A percentile compares a stretch with the other conserved stretches of the same genome.
These are phyloP conservation scores for Sinocyclocheilus anshuiensis DNA, from an alignment of 2,113 vertebrate genomes.

Conservation along the genomic window DNA sequence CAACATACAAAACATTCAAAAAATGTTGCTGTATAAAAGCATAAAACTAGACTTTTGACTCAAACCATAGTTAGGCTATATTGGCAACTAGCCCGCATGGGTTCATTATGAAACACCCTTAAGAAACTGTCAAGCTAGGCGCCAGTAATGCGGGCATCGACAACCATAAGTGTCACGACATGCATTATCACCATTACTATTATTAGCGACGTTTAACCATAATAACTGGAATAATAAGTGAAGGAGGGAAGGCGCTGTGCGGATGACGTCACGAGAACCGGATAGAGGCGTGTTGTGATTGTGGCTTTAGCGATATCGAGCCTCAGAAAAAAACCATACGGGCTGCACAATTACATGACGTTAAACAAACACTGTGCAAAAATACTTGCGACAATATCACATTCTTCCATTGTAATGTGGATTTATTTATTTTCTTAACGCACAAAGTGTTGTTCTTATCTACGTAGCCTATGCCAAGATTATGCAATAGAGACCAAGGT, in stretches of 20 bases:
- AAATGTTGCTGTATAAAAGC: neutral
- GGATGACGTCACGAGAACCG: constrained; percentile 61
- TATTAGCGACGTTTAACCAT: constrained; percentile 40
- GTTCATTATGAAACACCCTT: neutral
- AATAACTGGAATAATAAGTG: constrained; percentile 56
- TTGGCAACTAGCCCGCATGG: neutral
- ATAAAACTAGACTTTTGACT: neutral
- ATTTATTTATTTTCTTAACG: neutral
- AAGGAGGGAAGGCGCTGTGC: constrained; percentile 29
- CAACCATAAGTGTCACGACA: constrained; percentile 17
- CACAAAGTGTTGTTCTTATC: constrained; percentile 26
- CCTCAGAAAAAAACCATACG: constrained; percentile 52
- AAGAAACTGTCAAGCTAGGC: constrained; percentile 33
- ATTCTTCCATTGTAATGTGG: constrained; percentile 2
- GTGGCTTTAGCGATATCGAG: neutral
- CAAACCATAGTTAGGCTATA: neutral
- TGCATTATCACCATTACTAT: constrained; percentile 26
- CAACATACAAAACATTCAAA: neutral
- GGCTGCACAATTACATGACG: neutral
- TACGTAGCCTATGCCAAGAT: neutral
- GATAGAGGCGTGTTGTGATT: constrained; percentile 62
- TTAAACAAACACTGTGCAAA: neutral
- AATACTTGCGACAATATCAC: neutral
- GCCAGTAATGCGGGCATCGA: constrained; percentile 26
- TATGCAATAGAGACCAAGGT: constrained; percentile 9